Evolutionary conservation across 2,797 vertebrate genomes (phyloP), one percentile per base, ranked within the genome.

Genomic region (Sylvia borin): DNA sequence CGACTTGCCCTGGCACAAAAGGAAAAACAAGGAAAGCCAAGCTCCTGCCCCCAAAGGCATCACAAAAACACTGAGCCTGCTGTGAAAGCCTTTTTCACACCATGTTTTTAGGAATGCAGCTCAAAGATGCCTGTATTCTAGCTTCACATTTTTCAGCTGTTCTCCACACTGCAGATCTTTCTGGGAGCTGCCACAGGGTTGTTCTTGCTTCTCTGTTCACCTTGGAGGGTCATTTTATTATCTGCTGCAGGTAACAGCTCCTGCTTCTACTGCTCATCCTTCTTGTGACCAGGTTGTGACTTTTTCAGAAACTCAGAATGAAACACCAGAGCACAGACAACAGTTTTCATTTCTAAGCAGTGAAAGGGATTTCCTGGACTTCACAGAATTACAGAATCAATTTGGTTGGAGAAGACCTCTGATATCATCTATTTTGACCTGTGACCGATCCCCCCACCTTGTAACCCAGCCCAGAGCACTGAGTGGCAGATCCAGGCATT

Each of bases 361-460:
- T 1, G 8, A 48, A 65, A 70, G 38, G 31, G 31, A 25, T 80
- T 48, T 84, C 64, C 60, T 73, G 47, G 34, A 32, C 22, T 54
- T 68, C 34, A 42, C 21, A 27, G 62, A 67, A 61, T 24, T 21
- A 40, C 7, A 5, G 70, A 74, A 68, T 47, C 64, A 54, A 14
- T 85, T 61, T 85, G 62, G 31, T 47, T 32, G 48, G 40, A 74
- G 47, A 81, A 67, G 40, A 40, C 31, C 31, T 48, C 54, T 67
- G 27, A 48, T 22, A 34, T 32, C 21, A 53, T 45, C 3, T 4
- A 54, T 34, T 20, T 25, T 6, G 3, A 53, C 16, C 47, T 47
- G n/a, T 47, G 53, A 38, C n/a, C 0, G 0, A 58, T 50, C 7
- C 14, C 16, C 16, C 14, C 25, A 13, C 13, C n/a, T 53, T 45